Evolutionary conservation across 2,888 invertebrate species (phyloP), one percentile per base, ranked within the genome.

Genomic region (Hypomecis atomaria): DNA sequence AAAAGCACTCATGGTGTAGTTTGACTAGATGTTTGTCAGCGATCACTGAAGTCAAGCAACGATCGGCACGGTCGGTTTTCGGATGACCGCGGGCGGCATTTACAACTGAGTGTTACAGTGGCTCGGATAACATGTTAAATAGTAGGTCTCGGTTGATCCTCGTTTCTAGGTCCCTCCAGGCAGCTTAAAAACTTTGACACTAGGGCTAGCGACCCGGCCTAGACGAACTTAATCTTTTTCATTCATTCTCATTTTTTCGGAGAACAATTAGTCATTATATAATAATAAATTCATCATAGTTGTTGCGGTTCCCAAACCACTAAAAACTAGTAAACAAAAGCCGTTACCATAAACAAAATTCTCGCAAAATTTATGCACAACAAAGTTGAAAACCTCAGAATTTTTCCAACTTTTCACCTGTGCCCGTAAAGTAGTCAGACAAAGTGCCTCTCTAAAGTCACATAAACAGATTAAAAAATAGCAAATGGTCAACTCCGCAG

Each of bases 381-480:
- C 13, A 55, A 47, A 38, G 56, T 56, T 59, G 43, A 44, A 48
- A 54, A 54, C 50, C n/a, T 36, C 56, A 23, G 36, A 49, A 50
- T 55, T 50, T 62, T 45, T 62, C 38, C 34, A 55, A 56, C 55
- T 47, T 61, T 61, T 56, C 55, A 58, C 59, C 59, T 64, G 59
- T 8, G 53, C n/a, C 59, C 55, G 34, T 50, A 64, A 64, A 64
- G 43, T 59, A 64, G 54, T 38, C 38, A 44, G 44, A 64, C 59
- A 50, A 55, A 64, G 49, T 64, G 55, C 44, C 57, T 53, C 53
- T 62, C 52, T 43, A 34, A 49, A 54, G 49, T 55, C 44, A 50
- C 54, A 42, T 34, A 44, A 37, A 49, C 54, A 54, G 56, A 56
- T 56, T 47, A 56, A 33, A 11, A 13, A 48, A 23, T 9, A 6